A percentile compares a stretch with the other conserved stretches of the same genome.
phyloP scores from a whole-genome alignment of 2,797 vertebrate species.

The Spea hammondii region DNA sequence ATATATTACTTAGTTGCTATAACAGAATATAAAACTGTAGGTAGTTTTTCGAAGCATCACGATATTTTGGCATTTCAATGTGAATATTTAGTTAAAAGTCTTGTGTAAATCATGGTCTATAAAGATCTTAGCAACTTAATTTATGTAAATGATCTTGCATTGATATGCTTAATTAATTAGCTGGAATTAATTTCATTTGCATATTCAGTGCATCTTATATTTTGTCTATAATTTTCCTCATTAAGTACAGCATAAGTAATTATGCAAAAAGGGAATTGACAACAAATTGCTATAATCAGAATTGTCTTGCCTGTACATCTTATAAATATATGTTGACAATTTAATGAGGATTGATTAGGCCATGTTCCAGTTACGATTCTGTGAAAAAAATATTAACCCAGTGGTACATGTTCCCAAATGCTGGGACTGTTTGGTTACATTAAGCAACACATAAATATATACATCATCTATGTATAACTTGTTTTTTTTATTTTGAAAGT shows the following conservation, averaged over 20 bases:
- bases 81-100: background rate
- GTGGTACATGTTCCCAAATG: too few species aligned
- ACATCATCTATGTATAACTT: background rate
- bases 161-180: constrained; percentile 51
- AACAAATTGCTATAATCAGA: constrained; percentile 45
- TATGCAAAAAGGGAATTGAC: constrained; percentile 42
- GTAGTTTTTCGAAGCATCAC: too few species aligned
- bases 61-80: too few species aligned
- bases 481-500: too few species aligned
- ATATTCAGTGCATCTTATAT: constrained; percentile 44
- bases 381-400: constrained; percentile 20
- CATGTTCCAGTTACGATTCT: constrained; percentile 38
- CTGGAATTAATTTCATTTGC: constrained; percentile 51
- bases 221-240: constrained; percentile 50
- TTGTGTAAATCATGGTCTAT: constrained; percentile 5
- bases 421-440: background rate
- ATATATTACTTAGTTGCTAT: too few species aligned
- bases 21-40: too few species aligned
- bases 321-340: constrained; percentile 52
- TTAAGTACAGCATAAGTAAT: constrained; percentile 50
- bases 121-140: constrained; percentile 30
- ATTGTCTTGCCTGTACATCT: constrained; percentile 49
- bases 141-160: constrained; percentile 46
- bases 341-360: constrained; percentile 52
- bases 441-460: background rate